Percentiles rank a stretch among this genome's conserved stretches.
These are phyloP conservation scores for Campylomormyrus tamandua DNA, from an alignment of 2,113 vertebrate species.

Conservation along the genomic window DNA sequence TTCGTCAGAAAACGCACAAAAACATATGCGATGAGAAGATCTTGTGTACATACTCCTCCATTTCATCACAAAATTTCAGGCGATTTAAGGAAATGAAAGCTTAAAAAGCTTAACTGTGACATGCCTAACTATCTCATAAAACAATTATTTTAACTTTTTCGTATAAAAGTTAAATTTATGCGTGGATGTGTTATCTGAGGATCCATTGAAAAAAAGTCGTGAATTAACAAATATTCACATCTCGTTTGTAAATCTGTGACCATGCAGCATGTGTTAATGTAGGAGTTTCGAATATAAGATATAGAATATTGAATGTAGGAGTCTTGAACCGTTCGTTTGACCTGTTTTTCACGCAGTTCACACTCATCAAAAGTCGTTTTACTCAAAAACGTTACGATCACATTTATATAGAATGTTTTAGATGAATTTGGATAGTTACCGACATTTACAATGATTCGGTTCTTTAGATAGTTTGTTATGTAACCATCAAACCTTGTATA, in stretches of 20 bases:
- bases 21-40: not conserved
- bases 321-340: not conserved
- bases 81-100: not conserved
- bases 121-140: not conserved
- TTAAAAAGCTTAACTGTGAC: not conserved
- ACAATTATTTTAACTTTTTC: not conserved
- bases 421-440: not conserved
- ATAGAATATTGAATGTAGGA: not conserved
- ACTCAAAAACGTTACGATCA: not conserved
- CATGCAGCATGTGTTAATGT: not conserved
- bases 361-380: not conserved
- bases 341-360: not conserved
- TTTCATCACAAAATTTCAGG: not conserved
- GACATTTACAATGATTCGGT: not conserved
- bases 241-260: not conserved
- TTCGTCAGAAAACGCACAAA: not conserved
- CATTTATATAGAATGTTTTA: not conserved
- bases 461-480: not conserved
- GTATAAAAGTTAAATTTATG: not conserved
- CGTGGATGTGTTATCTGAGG: not conserved
- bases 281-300: not conserved
- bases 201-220: not conserved
- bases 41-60: not conserved
- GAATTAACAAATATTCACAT: not conserved
- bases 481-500: not conserved